Evolutionary conservation across 2,888 invertebrate species (phyloP), one percentile per base, ranked within the genome.

Genomic region (Orchestes rusci): DNA sequence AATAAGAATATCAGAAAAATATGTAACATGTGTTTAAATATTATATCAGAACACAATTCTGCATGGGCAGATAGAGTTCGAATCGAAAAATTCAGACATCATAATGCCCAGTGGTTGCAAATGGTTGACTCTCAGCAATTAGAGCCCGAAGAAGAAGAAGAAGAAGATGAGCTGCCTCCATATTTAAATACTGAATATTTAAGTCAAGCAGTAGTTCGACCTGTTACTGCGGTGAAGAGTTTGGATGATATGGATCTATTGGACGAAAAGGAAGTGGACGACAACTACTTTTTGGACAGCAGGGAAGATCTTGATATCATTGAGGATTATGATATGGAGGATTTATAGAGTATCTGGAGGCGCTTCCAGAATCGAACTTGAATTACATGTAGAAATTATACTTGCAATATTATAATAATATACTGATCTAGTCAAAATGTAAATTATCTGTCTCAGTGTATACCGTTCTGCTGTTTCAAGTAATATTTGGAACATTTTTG

Each of bases 41-140:
- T 95, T 37, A 92, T 99, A 61, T 88, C 92, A 12, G 90, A 92
- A 62, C 84, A 86, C 68, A 87, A 90, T 69, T 80, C 80, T 52
- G 86, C 88, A 44, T 97, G 96, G 96, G 87, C 91, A n/a, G 82
- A 80, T 42, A 79, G 91, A 59, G 93, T 97, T 48, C 90, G 90
- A 73, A 73, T 83, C 61, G 96, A 96, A 70, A 86, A 95, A 57
- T 99, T 97, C 70, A 80, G 93, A n/a, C 92, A 92, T 70, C 95
- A 97, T 70, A 99, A 99, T 69, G 89, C 91, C 0, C 95, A 97
- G 65, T 99, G 97, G 97, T 72, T 99, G 54, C 91, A 93, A 60
- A 95, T 96, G 84, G 91, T 97, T 28, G 92, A 94, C 68, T 73
- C 74, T 47, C 77, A 78, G 50, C 73, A 74, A 48, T 57, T 68